phyloP scores from a whole-genome alignment of 1,140 invertebrate genomes.

The Chlorops oryzae region DNA sequence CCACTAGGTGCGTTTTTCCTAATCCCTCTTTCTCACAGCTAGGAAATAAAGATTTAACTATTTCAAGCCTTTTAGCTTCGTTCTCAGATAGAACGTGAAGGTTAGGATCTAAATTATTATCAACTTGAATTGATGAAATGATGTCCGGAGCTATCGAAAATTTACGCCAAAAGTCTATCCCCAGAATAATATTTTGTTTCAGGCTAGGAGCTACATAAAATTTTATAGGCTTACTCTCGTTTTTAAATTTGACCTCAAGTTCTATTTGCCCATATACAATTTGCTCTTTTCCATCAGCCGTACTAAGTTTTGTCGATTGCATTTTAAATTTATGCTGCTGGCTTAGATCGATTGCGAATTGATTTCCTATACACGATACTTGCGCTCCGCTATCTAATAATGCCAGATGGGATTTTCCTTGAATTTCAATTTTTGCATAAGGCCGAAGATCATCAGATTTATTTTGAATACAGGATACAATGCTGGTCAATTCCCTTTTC shows the following conservation, averaged over 20 bases:
- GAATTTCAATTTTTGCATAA: not conserved
- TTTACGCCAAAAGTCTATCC: conserved; percentile 1
- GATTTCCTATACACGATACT: not conserved
- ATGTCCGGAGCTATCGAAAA: not conserved
- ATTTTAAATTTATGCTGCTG: not conserved
- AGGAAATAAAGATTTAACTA: conserved; percentile 3
- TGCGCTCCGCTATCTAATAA: not conserved
- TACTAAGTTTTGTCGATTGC: not conserved
- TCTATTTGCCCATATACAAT: not conserved
- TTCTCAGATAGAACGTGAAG: not conserved
- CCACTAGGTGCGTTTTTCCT: conserved; percentile 19
- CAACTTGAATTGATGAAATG: not conserved
- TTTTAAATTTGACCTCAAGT: not conserved
- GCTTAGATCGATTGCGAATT: not conserved
- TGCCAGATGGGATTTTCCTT: not conserved
- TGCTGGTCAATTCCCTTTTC: not conserved
- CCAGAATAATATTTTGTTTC: not conserved
- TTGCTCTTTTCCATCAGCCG: conserved; percentile 1
- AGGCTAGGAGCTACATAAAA: not conserved
- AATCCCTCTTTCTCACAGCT: no score
- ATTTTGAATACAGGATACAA: not conserved
- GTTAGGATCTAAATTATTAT: not conserved
- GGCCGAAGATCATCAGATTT: not conserved
- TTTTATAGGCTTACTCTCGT: not conserved
- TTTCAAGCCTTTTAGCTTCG: not conserved